Evolutionary conservation across 2,797 vertebrate species (phyloP), one percentile per base, ranked within the genome.

Genomic region (Myotis planiceps): DNA sequence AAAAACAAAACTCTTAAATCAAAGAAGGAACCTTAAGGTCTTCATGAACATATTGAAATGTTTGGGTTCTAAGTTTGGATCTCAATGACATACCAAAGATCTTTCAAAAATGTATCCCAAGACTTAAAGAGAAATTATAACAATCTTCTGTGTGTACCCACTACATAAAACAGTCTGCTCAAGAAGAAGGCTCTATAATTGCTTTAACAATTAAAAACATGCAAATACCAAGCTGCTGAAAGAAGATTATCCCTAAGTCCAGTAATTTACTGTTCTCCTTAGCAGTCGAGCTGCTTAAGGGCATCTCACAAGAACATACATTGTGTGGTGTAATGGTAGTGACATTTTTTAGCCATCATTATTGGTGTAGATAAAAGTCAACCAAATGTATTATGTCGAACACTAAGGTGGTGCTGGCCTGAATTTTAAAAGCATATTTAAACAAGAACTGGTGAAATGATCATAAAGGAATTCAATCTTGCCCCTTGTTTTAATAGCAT

Each of bases 141-240:
- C 37, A 55, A 39, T 92, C 53, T 97, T 95, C 90, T 90, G 66
- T 82, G 90, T 90, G 96, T 96, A 89, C 76, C 87, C 79, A 96
- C 72, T 75, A 94, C 45, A 94, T 89, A 92, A 69, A 82, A 96
- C 78, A 95, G 96, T 25, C 85, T 94, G 55, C 93, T 96, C 37
- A 37, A 98, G 72, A 94, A 98, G 95, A 98, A 96, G 92, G 74
- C 39, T 76, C 47, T 1, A 0, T 97, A 98, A 98, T 98, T 98
- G 94, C 93, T 88, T 94, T 97, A 98, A 98, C 98, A 98, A 98
- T 99, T 98, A 98, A 98, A 98, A 98, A 82, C 89, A 85, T 69
- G 98, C 96, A 98, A 98, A 98, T 98, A 98, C 89, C 96, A 98
- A 97, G 89, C 88, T 92, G 34, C 93, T 66, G 42, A 97, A 96